Evolutionary conservation across 1,140 invertebrate species (phyloP).

Genomic region (Forficula auricularia): DNA sequence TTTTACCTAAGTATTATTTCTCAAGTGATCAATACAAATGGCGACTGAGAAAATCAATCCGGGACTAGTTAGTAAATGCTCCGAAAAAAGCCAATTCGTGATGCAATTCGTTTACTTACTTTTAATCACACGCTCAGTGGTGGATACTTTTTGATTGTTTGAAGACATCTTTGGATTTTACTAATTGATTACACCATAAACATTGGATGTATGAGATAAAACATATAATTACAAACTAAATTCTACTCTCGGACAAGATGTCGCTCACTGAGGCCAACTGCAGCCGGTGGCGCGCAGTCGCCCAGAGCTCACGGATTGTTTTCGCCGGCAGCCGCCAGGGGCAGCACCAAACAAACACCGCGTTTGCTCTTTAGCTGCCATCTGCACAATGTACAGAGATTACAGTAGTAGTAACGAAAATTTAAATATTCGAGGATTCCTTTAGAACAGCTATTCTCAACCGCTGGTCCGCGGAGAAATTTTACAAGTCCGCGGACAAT

Average conservation of each 20-base stretch:
- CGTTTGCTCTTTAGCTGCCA: too few relatives aligned
- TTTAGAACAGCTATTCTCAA: too few relatives aligned
- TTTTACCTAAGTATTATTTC: constrained; percentile 12
- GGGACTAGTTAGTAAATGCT: background rate
- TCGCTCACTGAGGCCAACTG: constrained; percentile 21
- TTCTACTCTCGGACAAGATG: constrained; percentile 26
- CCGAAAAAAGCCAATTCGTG: too few relatives aligned
- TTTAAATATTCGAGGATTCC: too few relatives aligned
- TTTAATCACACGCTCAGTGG: constrained; percentile 53
- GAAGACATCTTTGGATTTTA: constrained; percentile 30
- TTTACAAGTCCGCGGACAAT: too few relatives aligned
- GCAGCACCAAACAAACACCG: background rate
- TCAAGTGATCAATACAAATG: constrained; percentile 27
- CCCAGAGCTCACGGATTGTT: constrained; percentile 11
- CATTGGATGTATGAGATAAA: constrained; percentile 15
- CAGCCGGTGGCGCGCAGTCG: constrained; percentile 5
- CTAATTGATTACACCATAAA: constrained; percentile 13
- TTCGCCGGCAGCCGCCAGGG: background rate
- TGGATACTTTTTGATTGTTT: constrained; percentile 45
- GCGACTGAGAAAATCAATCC: constrained; percentile 30
- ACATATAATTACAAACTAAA: constrained; percentile 20
- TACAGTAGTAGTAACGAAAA: too few relatives aligned
- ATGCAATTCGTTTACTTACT: constrained; percentile 36
- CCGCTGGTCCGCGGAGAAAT: too few relatives aligned
- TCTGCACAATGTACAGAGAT: too few relatives aligned